A percentile compares a stretch with the other conserved stretches of the same genome.
Conservation (phyloP, 2,113 vertebrate genomes). For the Tupaia tana region DNA sequence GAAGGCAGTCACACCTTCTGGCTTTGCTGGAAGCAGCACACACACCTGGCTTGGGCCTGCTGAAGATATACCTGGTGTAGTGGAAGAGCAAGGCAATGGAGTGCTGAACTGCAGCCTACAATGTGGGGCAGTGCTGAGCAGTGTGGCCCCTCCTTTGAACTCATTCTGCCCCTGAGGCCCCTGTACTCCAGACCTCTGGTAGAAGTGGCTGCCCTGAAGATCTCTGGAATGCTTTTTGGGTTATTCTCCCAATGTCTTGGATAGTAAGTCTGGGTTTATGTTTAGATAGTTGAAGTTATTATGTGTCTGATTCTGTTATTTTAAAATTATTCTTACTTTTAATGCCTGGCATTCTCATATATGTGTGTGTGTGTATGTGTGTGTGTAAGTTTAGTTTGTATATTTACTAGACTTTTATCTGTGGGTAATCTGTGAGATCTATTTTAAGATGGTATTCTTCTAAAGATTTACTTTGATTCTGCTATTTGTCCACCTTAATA, state of each 20-base stretch:
- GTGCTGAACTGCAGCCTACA: background rate
- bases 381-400: background rate
- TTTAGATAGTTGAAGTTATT: background rate
- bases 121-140: background rate
- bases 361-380: background rate
- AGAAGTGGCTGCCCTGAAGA: background rate
- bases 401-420: background rate
- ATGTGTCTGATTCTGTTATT: background rate
- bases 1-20: background rate
- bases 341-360: background rate
- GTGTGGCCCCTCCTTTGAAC: background rate
- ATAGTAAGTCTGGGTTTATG: background rate
- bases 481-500: background rate
- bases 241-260: background rate
- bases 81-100: background rate
- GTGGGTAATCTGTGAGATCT: background rate
- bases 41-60: background rate
- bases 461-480: background rate
- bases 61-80: background rate
- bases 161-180: background rate
- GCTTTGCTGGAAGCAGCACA: background rate
- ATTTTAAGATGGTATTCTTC: background rate
- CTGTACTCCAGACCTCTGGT: background rate
- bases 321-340: background rate
- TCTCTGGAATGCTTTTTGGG: background rate